Evolutionary conservation across 2,797 vertebrate species (phyloP).

Genomic region (Choloepus didactylus): DNA sequence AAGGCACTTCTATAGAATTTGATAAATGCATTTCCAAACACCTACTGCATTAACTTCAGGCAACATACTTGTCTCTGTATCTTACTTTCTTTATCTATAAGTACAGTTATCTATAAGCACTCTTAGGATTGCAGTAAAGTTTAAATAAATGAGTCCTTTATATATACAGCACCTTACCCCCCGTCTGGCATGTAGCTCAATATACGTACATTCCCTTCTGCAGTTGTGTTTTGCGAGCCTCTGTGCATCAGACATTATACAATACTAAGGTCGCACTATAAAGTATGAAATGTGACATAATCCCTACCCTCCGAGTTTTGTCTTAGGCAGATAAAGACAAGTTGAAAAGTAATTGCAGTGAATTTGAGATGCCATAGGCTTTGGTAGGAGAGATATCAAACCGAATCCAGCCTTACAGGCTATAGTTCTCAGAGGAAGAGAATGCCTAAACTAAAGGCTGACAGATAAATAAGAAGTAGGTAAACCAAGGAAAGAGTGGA

Average conservation of each 20-base stretch:
- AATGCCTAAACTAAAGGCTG: background rate
- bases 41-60: background rate
- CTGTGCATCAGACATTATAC: background rate
- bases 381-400: background rate
- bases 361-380: background rate
- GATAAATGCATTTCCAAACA: background rate
- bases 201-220: background rate
- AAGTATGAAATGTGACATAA: background rate
- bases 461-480: background rate
- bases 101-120: background rate
- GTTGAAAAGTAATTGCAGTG: background rate
- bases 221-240: background rate
- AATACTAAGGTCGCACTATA: background rate
- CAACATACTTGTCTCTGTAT: background rate
- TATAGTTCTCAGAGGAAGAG: background rate
- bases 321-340: slow-evolving; percentile 19
- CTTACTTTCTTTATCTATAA: background rate
- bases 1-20: background rate
- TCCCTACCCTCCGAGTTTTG: background rate
- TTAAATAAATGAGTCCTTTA: background rate
- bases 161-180: background rate
- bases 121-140: background rate
- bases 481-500: background rate
- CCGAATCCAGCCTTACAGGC: background rate
- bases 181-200: background rate